Evolutionary conservation across 2,888 invertebrate species (phyloP), one percentile per base, ranked within the genome.

Genomic region (Anticlea derivata): DNA sequence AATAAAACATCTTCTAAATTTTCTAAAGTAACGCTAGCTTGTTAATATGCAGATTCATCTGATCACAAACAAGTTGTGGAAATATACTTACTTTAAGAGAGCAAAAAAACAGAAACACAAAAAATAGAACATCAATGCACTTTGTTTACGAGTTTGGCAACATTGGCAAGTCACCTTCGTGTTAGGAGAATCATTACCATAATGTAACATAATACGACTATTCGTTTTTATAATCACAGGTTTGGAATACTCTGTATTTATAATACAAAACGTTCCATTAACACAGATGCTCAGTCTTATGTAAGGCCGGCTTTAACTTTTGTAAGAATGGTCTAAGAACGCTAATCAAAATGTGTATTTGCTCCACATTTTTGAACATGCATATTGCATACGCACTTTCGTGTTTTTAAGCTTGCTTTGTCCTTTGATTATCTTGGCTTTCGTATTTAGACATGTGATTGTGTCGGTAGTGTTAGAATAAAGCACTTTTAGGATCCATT

Each of bases 221-320:
- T 63, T 58, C 41, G 31, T 45, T 48, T 45, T 45, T 51, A 46
- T 57, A 60, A 41, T 56, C 35, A 55, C 44, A 35, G 43, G 55
- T 58, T 61, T 58, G 53, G 60, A 61, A 68, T 66, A 60, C 58
- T 62, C 61, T 50, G 43, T 60, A 61, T 73, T 66, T 65, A 62
- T 63, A 60, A 68, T 66, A 75, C 68, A 73, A 75, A 75, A 71
- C 66, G 72, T 71, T 73, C 75, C 73, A 81, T 84, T 86, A 83
- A 86, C 87, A 87, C 81, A 86, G 82, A 84, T 87, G 84, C 72
- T 79, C 83, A 83, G 61, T 61, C 68, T 87, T 87, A 84, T 75
- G 72, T 80, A 86, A 87, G 65, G 60, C 63, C 61, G 58, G 63
- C 63, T 62, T 82, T 81, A 74, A 65, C 66, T 81, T 78, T 77